Evolutionary conservation across 2,888 invertebrate genomes (phyloP), one percentile per base, ranked within the genome.

Genomic region (Colletes collaris): DNA sequence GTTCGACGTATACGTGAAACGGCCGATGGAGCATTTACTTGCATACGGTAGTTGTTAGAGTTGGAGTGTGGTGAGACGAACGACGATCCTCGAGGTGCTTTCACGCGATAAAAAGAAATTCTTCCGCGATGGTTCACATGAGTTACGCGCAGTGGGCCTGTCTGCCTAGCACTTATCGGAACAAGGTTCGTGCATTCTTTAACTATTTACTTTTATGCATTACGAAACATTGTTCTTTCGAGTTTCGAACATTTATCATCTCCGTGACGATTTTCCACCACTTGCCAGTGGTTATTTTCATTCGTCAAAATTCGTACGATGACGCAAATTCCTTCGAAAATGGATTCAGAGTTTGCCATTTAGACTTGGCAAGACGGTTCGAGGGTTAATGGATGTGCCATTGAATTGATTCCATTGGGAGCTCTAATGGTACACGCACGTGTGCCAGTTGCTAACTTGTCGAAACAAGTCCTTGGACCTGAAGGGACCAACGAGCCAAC

Each of bases 111-210:
- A 63, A 52, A 68, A 50, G 65, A 73, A 76, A 80, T 69, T 76
- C 64, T 59, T 46, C 37, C 53, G 84, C 77, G 82, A 93, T 93
- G 92, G 92, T 92, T 85, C 92, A 92, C 87, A 92, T 90, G 91
- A 93, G 92, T 85, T 93, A 93, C 85, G 92, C 92, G 67, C 91
- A 93, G 73, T 93, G 92, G 92, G 92, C 92, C 70, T 93, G 92
- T 74, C 86, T 93, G 87, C 92, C 92, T 80, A 92, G 92, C 88
- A 93, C 92, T 86, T 93, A 93, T 81, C 90, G 92, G 79, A 93
- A 92, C 78, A 93, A 93, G 92, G 92, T 92, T 89, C 75, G 91
- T 89, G 81, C 49, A 49, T 37, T 58, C 8, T 49, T 69, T 67
- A 11, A 78, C 40, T n/a, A 10, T 16, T 44, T 40, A 35, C 27